Evolutionary conservation across 2,113 vertebrate species (phyloP).

Genomic region (Petromus typicus): DNA sequence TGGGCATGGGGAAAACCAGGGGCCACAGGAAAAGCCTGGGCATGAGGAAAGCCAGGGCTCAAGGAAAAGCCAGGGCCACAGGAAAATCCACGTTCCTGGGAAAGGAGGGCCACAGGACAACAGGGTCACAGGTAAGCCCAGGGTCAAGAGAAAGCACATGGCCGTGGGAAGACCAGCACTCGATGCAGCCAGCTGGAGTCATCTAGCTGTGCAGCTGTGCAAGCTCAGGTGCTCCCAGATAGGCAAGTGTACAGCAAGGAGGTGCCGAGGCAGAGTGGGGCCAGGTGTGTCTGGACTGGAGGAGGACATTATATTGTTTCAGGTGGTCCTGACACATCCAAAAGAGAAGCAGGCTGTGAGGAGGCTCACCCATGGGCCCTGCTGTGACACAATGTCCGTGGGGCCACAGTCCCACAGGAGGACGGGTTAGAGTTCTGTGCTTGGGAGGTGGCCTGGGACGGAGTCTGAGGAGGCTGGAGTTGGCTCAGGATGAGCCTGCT

Average conservation of each 20-base stretch:
- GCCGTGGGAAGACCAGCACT: neutral
- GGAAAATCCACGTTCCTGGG: no score
- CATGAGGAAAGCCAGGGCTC: neutral
- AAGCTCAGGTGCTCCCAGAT: neutral
- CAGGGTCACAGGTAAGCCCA: neutral
- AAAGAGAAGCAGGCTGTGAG: neutral
- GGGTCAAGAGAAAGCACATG: neutral
- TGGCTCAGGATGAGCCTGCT: neutral
- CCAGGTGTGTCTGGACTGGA: neutral
- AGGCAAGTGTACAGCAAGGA: neutral
- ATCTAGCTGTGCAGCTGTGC: neutral
- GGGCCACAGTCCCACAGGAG: neutral
- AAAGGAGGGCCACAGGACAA: neutral
- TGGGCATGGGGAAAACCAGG: no score
- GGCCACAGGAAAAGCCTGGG: neutral
- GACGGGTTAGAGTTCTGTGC: neutral
- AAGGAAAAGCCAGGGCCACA: neutral
- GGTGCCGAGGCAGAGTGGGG: neutral
- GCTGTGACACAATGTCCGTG: no score
- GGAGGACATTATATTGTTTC: neutral
- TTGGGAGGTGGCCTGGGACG: neutral
- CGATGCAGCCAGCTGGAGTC: neutral
- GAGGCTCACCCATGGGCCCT: neutral
- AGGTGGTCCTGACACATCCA: neutral
- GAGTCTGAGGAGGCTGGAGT: neutral